Conservation (phyloP, 2,113 vertebrate species). For the Gymnobelideus leadbeateri region DNA sequence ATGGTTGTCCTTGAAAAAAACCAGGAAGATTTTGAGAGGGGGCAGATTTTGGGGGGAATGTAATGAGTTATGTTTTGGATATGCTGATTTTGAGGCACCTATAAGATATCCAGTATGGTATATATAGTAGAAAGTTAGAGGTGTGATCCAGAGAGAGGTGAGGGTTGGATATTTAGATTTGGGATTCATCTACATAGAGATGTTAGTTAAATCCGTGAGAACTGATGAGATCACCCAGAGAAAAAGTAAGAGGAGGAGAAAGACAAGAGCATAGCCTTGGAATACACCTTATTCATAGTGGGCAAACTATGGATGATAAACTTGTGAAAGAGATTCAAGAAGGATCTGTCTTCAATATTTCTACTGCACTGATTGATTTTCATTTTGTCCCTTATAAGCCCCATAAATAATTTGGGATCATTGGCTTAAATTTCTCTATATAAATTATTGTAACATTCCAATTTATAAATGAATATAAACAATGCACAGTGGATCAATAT, state of each 20-base stretch:
- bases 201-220: background rate
- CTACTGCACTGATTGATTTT: background rate
- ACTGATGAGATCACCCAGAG: background rate
- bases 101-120: background rate
- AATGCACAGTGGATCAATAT: background rate
- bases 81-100: background rate
- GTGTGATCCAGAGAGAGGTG: background rate
- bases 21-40: background rate
- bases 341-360: background rate
- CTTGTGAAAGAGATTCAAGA: background rate
- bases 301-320: background rate
- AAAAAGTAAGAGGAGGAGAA: too few relatives aligned
- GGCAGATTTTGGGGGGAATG: background rate
- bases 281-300: background rate
- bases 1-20: background rate
- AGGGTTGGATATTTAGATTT: background rate
- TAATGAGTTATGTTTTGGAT: background rate
- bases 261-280: background rate
- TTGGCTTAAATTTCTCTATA: background rate
- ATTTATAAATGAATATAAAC: background rate
- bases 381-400: background rate
- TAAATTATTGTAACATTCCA: background rate
- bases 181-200: background rate
- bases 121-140: background rate
- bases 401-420: background rate